Conservation (phyloP, 2,888 invertebrate species). For the Hirtodrosophila alboralis region DNA sequence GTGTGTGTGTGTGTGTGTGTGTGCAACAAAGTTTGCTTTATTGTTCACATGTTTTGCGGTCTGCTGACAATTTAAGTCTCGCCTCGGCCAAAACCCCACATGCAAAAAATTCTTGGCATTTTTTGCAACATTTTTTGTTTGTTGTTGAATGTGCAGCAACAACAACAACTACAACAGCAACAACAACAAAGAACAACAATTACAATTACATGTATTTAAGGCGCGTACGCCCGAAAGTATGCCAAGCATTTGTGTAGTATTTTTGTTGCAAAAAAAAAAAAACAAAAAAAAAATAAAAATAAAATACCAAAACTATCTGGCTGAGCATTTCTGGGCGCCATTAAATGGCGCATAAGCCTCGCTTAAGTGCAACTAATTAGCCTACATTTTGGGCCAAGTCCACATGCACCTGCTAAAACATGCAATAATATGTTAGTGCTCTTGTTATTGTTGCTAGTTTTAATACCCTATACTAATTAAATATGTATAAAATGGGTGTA, state of each 20-base stretch:
- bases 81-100: too few relatives aligned
- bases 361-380: conserved; percentile 75
- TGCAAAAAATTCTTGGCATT: conserved; percentile 37
- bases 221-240: conserved; percentile 39
- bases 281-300: too few relatives aligned
- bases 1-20: conserved; percentile 2
- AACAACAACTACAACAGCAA: conserved; percentile 16
- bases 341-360: conserved; percentile 59
- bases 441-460: conserved; percentile 17
- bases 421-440: conserved; percentile 26
- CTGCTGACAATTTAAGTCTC: conserved; percentile 61
- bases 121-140: conserved; percentile 37
- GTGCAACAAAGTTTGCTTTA: conserved; percentile 57
- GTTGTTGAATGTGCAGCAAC: conserved; percentile 20
- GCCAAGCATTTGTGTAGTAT: conserved; percentile 58
- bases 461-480: too few relatives aligned
- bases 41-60: conserved; percentile 70
- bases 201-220: conserved; percentile 57
- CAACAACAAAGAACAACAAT: conserved; percentile 27
- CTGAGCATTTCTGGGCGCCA: conserved; percentile 12
- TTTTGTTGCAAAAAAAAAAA: conserved; percentile 18
- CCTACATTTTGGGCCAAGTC: conserved; percentile 63
- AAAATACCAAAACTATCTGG: conserved; percentile 20
- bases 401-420: conserved; percentile 61
- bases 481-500: too few relatives aligned